A percentile compares a stretch with the other conserved stretches of the same genome.
These are phyloP conservation scores for Neuroterus valhalla DNA, from an alignment of 1,140 invertebrate species.

Conservation along the genomic window DNA sequence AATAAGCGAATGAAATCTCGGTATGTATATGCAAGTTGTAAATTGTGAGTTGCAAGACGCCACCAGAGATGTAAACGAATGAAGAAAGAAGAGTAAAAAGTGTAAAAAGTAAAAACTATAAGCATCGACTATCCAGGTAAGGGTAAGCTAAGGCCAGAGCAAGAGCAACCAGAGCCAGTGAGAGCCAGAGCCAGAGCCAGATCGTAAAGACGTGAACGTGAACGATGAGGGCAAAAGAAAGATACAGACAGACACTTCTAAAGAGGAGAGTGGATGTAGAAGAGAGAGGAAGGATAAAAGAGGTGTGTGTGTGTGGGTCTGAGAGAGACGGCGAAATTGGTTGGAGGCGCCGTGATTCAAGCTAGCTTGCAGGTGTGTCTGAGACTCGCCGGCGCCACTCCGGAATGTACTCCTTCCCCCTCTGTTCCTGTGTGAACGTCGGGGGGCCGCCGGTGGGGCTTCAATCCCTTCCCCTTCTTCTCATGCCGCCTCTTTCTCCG, in stretches of 20 bases:
- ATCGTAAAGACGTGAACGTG: neutral
- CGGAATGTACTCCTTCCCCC: slow-evolving; percentile 67
- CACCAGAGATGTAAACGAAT: neutral
- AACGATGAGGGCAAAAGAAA: slow-evolving; percentile 8
- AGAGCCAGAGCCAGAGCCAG: neutral
- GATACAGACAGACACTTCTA: neutral
- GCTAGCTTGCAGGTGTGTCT: slow-evolving; percentile 72
- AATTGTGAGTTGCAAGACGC: no score
- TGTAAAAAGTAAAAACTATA: slow-evolving; percentile 40
- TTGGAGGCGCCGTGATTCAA: slow-evolving; percentile 74
- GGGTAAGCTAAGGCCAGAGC: slow-evolving; percentile 1
- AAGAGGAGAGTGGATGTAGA: slow-evolving; percentile 14
- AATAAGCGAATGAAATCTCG: no score
- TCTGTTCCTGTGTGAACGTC: slow-evolving; percentile 36
- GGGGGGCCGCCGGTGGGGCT: neutral
- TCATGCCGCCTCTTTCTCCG: neutral
- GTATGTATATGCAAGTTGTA: no score
- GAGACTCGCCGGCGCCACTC: slow-evolving; percentile 73
- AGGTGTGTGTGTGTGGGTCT: slow-evolving; percentile 31
- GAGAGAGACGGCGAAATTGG: slow-evolving; percentile 60
- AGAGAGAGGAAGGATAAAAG: slow-evolving; percentile 39
- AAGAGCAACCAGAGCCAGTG: no score
- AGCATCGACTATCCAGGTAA: slow-evolving; percentile 4
- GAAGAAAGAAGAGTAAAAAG: slow-evolving; percentile 20
- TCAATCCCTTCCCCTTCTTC: slow-evolving; percentile 21